Evolutionary conservation across 2,113 vertebrate species (phyloP).

Genomic region (Vulpes lagopus): DNA sequence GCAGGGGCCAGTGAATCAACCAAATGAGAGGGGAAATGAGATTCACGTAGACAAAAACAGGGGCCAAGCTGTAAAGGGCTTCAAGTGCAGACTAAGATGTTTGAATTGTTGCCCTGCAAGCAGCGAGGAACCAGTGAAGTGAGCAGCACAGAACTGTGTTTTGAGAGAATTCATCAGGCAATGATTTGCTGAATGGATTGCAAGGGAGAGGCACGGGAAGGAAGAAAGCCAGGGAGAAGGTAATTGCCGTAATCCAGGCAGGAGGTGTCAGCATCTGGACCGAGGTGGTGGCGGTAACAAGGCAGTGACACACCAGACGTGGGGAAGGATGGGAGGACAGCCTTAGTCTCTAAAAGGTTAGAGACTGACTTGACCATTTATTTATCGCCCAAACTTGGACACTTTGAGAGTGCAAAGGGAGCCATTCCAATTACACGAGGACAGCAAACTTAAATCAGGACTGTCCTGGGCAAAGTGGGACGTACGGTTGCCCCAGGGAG

Average conservation of each 20-base stretch:
- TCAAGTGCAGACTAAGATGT: not conserved
- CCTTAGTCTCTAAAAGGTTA: not conserved
- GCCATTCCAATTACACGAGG: not conserved
- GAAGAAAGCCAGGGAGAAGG: not conserved
- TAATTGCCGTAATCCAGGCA: not conserved
- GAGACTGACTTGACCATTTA: slow-evolving; percentile 3
- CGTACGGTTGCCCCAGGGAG: too few relatives aligned
- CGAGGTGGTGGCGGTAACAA: not conserved
- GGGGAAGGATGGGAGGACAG: not conserved
- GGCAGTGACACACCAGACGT: not conserved
- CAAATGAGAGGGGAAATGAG: not conserved
- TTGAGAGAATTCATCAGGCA: slow-evolving; percentile 29
- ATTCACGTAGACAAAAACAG: not conserved
- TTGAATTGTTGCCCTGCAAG: not conserved
- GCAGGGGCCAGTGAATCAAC: not conserved
- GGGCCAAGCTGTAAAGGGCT: not conserved
- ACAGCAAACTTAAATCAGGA: not conserved
- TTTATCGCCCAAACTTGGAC: slow-evolving; percentile 2
- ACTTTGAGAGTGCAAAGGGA: slow-evolving; percentile 1
- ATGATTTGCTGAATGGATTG: not conserved
- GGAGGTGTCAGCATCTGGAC: not conserved
- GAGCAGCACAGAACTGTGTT: not conserved
- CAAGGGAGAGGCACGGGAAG: not conserved
- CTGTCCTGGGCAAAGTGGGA: not conserved
- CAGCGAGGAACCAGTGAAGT: not conserved